Conservation (phyloP, 2,797 vertebrate genomes). For the Pyrocephalus nanus region DNA sequence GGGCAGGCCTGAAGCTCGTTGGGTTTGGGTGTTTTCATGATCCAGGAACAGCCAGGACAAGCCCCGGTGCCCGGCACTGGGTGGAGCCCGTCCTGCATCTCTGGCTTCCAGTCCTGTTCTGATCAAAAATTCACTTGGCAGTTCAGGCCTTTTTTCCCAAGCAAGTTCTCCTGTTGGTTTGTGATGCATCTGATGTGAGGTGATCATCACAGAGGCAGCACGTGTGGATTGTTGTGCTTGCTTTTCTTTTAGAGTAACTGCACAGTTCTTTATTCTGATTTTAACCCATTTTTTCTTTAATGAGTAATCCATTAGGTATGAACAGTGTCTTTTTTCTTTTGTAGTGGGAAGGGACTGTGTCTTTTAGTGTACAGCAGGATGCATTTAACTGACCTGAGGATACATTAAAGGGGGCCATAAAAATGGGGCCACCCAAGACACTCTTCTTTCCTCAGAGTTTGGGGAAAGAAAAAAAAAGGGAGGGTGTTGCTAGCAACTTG, state of each 20-base stretch:
- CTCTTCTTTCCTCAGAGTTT: background rate
- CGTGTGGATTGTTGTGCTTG: background rate
- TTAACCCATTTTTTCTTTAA: background rate
- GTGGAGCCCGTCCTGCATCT: background rate
- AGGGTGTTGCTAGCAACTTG: background rate
- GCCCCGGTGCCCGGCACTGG: background rate
- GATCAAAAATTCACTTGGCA: background rate
- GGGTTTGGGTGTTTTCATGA: background rate
- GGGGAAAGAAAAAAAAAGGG: background rate
- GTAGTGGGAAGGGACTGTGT: background rate
- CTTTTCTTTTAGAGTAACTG: background rate
- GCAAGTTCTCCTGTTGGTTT: background rate
- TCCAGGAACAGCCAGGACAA: background rate
- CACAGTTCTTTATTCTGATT: background rate
- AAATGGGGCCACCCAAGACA: background rate
- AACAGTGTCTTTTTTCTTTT: background rate
- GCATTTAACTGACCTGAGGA: background rate
- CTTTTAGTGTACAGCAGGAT: background rate
- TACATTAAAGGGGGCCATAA: background rate
- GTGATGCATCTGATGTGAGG: background rate
- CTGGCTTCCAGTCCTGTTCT: background rate
- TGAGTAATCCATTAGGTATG: background rate
- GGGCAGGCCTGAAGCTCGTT: background rate
- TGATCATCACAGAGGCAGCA: background rate
- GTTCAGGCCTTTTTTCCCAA: background rate